Evolutionary conservation across 2,113 vertebrate species (phyloP), one percentile per base, ranked within the genome.

Genomic region (Riparia riparia): DNA sequence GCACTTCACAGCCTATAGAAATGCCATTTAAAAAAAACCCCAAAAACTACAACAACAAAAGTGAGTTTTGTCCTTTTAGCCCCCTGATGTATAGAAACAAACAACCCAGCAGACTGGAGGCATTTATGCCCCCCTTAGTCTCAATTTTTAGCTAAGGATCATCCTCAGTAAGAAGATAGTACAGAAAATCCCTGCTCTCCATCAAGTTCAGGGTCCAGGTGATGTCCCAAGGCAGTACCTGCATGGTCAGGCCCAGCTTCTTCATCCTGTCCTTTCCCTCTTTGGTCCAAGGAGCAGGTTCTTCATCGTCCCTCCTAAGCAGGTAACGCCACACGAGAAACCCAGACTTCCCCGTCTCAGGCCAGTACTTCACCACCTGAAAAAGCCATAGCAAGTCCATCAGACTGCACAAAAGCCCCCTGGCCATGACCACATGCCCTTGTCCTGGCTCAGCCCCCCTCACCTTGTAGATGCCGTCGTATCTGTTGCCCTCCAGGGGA

Each of bases 401-500:
- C 37, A 37, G 37, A 37, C 37, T 37, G 37, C 37, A 37, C 37
- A 37, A 17, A 41, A 41, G 9, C 29, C 22, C 41, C 56, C 4
- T 11, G 72, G 56, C n/a, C 56, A 18, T 1, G 3, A 20, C 5
- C 71, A 28, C 25, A 3, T 37, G 8, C 37, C 17, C 7, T 3
- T 17, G 3, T 16, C 66, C n/a, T 11, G 15, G n/a, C 3, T 4
- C 17, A 65, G 5, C 13, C 37, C 41, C 41, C 3, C 89, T 91
- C 56, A 99, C 99, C 98, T 99, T 99, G 85, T 99, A 99, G 81
- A 99, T 99, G 4, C 99, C 99, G 3, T 99, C 99, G 1, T 99
- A 99, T 86, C 99, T 91, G 97, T 99, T 99, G 39, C 99, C 99
- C 66, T 99, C 99, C 2, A 98, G 97, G 0, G 99, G 99, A 1